Evolutionary conservation across 2,113 vertebrate species (phyloP), one percentile per base, ranked within the genome.

Genomic region (Mastomys natalensis): DNA sequence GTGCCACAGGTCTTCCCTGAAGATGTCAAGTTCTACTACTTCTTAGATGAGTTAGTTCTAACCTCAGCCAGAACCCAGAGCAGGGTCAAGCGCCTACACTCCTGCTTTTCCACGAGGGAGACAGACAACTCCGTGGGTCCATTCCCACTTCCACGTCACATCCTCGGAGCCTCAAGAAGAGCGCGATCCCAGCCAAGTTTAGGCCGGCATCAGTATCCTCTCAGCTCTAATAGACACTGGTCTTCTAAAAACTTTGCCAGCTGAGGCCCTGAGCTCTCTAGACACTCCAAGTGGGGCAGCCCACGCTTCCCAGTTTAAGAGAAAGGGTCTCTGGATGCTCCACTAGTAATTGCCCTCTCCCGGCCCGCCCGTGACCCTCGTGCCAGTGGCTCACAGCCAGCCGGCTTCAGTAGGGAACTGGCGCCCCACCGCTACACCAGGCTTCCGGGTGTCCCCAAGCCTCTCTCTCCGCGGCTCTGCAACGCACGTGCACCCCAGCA

Each of bases 401-500:
- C 43, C 53, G 34, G 55, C 48, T 74, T 31, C 34, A 43, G 85
- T 81, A 51, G 51, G 51, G 68, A 51, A 29, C 62, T 22, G n/a
- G 74, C 26, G 51, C 68, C 2, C 53, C 43, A 53, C 53, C 0
- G 48, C 70, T 78, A 80, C 15, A 21, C 37, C 78, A 29, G 72
- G 85, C 93, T 97, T 97, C 96, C 92, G 96, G 90, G 89, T 93
- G 89, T 93, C 78, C 90, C 66, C 81, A 73, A 31, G 89, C 45
- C 84, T 89, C 87, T 89, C 80, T 77, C 64, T 73, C 64, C 12
- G 66, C 15, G 53, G 92, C 88, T 70, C 92, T 17, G 76, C 68
- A 60, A 78, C 76, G 86, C 97, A 97, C 96, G 96, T 97, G 96
- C 96, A 95, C 88, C 90, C 95, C 88, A n/a, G 94, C n/a, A 94